Conservation (phyloP, 2,888 invertebrate species). For the Dichetophora obliterata region DNA sequence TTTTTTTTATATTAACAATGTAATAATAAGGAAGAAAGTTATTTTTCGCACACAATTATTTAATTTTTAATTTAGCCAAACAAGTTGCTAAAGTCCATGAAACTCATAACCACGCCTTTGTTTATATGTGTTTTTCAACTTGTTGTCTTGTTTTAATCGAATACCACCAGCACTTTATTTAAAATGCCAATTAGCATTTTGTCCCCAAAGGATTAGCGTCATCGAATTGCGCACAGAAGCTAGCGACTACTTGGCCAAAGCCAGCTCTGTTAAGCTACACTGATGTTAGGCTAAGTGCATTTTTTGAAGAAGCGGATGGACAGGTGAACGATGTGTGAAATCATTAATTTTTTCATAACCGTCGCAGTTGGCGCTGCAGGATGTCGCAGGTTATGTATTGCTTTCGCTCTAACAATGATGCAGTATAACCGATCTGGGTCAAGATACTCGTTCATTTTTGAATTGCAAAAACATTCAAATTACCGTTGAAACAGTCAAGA, state of each 20-base stretch:
- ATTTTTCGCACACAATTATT: conserved; percentile 16
- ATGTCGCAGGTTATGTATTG: background rate
- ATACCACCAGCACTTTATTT: conserved; percentile 7
- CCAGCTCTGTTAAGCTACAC: background rate
- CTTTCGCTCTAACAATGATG: conserved; percentile 1
- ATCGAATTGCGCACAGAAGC: background rate
- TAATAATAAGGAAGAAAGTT: background rate
- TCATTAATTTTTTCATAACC: conserved; percentile 21
- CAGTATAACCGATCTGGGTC: conserved; percentile 21
- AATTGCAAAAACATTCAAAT: conserved; percentile 23
- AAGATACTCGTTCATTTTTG: conserved; percentile 10
- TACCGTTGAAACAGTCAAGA: background rate
- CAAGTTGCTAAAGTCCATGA: background rate
- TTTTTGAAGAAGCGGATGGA: background rate
- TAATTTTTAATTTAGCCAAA: conserved; percentile 9
- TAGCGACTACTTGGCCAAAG: background rate
- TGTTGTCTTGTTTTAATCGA: background rate
- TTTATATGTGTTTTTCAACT: background rate
- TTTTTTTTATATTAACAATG: no score
- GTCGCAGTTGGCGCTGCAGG: background rate
- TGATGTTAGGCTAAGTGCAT: conserved; percentile 2
- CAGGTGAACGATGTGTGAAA: background rate
- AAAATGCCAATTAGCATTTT: conserved; percentile 20
- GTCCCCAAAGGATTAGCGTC: conserved; percentile 16
- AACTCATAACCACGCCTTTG: background rate